Evolutionary conservation across 2,113 vertebrate genomes (phyloP).

Genomic region (Oncorhynchus kisutch): DNA sequence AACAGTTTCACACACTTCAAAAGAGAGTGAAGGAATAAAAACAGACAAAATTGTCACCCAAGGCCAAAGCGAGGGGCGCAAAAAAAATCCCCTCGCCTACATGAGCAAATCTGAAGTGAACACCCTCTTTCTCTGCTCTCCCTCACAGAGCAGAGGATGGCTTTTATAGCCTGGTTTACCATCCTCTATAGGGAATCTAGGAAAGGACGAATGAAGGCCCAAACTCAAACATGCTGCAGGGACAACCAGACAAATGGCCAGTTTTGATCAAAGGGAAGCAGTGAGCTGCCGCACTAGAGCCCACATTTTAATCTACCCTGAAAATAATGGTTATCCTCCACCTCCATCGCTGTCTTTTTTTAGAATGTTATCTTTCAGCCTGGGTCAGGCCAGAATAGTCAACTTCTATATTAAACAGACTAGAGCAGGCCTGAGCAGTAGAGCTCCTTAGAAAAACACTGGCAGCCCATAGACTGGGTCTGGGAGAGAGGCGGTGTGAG

Average conservation of each 20-base stretch:
- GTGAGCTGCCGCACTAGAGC: conserved; percentile 30
- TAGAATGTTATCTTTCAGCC: conserved; percentile 46
- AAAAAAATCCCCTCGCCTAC: conserved; percentile 35
- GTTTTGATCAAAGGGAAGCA: conserved; percentile 57
- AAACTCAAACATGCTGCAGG: conserved; percentile 6
- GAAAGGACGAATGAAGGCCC: background rate
- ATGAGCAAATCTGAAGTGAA: conserved; percentile 30
- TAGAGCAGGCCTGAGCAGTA: background rate
- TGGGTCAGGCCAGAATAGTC: conserved; percentile 40
- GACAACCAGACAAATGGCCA: conserved; percentile 54
- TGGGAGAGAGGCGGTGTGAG: background rate
- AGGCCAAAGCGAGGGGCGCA: conserved; percentile 37
- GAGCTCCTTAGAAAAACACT: background rate
- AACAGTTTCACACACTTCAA: conserved; percentile 48
- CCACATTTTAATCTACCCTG: conserved; percentile 48
- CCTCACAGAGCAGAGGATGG: background rate
- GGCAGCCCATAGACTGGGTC: background rate
- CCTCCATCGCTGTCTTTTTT: conserved; percentile 45
- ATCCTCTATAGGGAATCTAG: conserved; percentile 28
- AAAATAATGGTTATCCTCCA: conserved; percentile 44
- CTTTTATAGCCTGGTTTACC: conserved; percentile 30
- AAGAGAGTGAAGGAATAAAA: conserved; percentile 38
- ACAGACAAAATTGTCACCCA: conserved; percentile 45
- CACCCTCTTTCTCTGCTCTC: conserved; percentile 18
- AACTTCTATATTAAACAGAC: conserved; percentile 13